Evolutionary conservation across 2,888 invertebrate genomes (phyloP).

Genomic region (Diploptera punctata): DNA sequence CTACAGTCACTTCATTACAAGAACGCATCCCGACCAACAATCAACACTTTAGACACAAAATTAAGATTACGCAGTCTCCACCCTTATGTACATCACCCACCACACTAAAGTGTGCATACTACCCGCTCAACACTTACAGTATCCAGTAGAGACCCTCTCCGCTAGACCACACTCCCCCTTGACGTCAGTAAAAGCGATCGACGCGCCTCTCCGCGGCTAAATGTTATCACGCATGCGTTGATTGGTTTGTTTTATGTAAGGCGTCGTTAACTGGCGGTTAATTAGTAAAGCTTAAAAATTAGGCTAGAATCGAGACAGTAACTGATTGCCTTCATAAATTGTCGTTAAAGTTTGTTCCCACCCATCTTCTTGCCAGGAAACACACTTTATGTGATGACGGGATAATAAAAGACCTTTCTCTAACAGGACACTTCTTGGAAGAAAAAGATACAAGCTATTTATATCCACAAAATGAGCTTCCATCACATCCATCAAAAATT

Average conservation of each 20-base stretch:
- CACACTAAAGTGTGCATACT: not conserved
- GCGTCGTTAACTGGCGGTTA: not conserved
- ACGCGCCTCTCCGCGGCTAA: not conserved
- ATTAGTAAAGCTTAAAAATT: slow-evolving; percentile 5
- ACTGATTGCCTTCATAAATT: slow-evolving; percentile 2
- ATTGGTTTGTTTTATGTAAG: not conserved
- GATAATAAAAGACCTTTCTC: not conserved
- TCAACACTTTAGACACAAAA: not conserved
- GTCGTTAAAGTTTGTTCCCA: slow-evolving; percentile 3
- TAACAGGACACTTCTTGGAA: not conserved
- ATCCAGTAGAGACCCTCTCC: too few species aligned
- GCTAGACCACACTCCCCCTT: too few species aligned
- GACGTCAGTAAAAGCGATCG: not conserved
- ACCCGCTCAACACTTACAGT: not conserved
- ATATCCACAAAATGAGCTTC: too few species aligned
- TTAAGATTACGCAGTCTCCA: not conserved
- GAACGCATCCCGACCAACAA: slow-evolving; percentile 3
- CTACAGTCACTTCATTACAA: not conserved
- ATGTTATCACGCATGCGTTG: not conserved
- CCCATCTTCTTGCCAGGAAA: not conserved
- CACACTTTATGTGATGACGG: not conserved
- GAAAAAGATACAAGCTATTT: too few species aligned
- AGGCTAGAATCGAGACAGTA: not conserved
- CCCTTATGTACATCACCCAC: not conserved
- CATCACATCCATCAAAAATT: too few species aligned